Evolutionary conservation across 2,113 vertebrate species (phyloP).

Genomic region (Lanius collurio): DNA sequence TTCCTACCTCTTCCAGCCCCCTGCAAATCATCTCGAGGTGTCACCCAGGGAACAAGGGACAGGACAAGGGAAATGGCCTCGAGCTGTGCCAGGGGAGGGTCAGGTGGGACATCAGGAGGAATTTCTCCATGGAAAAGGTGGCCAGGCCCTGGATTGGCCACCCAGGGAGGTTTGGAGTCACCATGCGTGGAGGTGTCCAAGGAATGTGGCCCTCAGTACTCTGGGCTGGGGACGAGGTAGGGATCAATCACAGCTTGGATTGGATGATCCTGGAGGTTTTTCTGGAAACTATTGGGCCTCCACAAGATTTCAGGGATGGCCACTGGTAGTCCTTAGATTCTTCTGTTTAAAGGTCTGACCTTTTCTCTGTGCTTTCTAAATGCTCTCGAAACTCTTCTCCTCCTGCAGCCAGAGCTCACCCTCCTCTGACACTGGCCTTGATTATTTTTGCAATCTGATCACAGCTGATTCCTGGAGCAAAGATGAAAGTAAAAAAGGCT

Average conservation of each 20-base stretch:
- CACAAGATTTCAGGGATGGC: not conserved
- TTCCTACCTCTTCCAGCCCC: not conserved
- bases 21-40: not conserved
- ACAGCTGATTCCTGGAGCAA: not conserved
- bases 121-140: not conserved
- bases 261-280: accelerated
- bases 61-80: not conserved
- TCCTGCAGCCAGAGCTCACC: not conserved
- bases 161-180: not conserved
- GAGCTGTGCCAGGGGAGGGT: not conserved
- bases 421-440: not conserved
- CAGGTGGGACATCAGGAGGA: not conserved
- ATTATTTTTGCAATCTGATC: conserved; percentile 49
- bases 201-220: not conserved
- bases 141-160: accelerated
- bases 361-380: not conserved
- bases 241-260: not conserved
- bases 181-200: not conserved
- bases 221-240: not conserved
- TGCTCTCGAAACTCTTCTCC: not conserved
- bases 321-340: not conserved
- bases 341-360: not conserved
- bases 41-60: not conserved
- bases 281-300: not conserved
- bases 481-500: conserved; percentile 38